Evolutionary conservation across 2,113 vertebrate species (phyloP).

Genomic region (Rhynchopsitta pachyrhyncha): DNA sequence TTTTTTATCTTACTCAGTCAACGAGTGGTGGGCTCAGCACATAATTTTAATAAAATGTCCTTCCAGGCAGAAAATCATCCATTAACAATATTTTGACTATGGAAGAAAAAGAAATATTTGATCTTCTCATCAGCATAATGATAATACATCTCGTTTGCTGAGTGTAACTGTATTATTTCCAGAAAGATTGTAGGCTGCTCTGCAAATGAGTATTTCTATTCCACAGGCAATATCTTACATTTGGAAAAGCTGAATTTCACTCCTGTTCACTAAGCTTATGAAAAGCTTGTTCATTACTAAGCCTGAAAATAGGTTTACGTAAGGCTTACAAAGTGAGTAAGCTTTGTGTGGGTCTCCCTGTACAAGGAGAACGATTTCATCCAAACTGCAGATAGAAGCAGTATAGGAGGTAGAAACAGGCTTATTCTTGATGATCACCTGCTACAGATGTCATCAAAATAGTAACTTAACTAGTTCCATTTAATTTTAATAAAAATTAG

Average conservation of each 20-base stretch:
- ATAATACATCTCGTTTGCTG: constrained; percentile 28
- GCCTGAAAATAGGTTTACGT: constrained; percentile 50
- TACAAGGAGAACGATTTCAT: neutral
- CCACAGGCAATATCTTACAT: constrained; percentile 12
- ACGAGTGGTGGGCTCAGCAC: neutral
- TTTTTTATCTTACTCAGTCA: constrained; percentile 23
- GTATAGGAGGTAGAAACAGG: neutral
- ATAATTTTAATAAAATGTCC: constrained; percentile 51
- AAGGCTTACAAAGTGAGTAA: constrained; percentile 48
- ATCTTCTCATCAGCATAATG: constrained; percentile 54
- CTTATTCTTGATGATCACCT: neutral
- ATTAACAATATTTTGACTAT: constrained; percentile 57
- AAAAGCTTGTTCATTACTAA: constrained; percentile 49
- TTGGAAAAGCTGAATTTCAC: constrained; percentile 44
- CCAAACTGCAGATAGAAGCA: neutral
- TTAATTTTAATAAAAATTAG: neutral
- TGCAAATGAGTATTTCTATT: constrained; percentile 49
- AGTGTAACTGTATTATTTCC: constrained; percentile 39
- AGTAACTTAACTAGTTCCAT: neutral
- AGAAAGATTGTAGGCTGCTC: constrained; percentile 35
- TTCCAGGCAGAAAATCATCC: constrained; percentile 54
- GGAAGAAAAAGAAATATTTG: constrained; percentile 49
- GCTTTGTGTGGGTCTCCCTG: neutral
- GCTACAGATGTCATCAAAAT: neutral
- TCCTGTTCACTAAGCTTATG: constrained; percentile 25